phyloP scores from a whole-genome alignment of 1,140 invertebrate species.

The Brachionus calyciflorus region DNA sequence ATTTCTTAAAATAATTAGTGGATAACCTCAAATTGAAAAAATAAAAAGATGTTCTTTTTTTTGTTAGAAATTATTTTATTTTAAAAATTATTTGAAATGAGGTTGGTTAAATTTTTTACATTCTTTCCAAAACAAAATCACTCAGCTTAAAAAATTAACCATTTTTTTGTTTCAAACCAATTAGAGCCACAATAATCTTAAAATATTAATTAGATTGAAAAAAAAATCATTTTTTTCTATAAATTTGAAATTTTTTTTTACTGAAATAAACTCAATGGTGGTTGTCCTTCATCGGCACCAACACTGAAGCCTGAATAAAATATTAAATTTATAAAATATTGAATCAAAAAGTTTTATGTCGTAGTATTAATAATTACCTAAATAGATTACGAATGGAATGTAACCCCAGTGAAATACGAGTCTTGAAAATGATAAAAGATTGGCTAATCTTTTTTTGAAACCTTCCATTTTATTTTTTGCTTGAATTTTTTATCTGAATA shows the following conservation, averaged over 20 bases:
- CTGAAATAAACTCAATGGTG: constrained; percentile 32
- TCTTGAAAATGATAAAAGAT: constrained; percentile 22
- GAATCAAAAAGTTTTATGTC: not conserved
- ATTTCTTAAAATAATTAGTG: too few relatives aligned
- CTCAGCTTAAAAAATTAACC: too few relatives aligned
- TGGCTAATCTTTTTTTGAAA: constrained; percentile 40
- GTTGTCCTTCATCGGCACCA: constrained; percentile 45
- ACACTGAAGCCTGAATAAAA: constrained; percentile 1
- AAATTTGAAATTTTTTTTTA: not conserved
- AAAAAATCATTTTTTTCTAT: not conserved
- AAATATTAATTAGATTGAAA: not conserved
- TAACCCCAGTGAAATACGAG: constrained; percentile 42
- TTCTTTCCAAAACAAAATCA: too few relatives aligned
- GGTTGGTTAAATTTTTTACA: too few relatives aligned
- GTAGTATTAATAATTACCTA: not conserved
- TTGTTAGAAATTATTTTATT: too few relatives aligned
- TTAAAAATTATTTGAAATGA: too few relatives aligned
- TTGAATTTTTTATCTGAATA: not conserved
- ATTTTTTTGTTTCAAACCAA: not conserved
- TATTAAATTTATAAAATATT: not conserved
- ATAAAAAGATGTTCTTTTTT: too few relatives aligned
- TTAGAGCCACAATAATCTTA: constrained; percentile 4
- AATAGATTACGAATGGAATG: constrained; percentile 43
- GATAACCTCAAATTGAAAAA: too few relatives aligned
- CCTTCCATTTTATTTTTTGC: constrained; percentile 35